phyloP scores from a whole-genome alignment of 2,113 vertebrate species.

The Falco punctatus region DNA sequence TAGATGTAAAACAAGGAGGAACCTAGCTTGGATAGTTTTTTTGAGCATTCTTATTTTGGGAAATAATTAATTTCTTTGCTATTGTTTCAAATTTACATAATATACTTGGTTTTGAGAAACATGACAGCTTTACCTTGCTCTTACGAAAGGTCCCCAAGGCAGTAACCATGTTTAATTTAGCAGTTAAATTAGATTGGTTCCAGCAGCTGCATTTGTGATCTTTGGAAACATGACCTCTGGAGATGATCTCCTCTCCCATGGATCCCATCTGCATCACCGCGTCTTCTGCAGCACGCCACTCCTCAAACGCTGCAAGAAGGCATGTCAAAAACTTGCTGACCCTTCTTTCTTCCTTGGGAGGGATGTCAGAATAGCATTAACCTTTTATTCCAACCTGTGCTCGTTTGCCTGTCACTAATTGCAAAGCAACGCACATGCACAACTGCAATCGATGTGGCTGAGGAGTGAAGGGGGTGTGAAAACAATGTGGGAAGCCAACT shows the following conservation, averaged over 20 bases:
- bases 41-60: background rate
- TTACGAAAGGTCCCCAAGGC: background rate
- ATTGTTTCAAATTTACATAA: background rate
- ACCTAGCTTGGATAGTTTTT: background rate
- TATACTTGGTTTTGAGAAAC: background rate
- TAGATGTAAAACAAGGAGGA: background rate
- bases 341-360: background rate
- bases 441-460: background rate
- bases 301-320: background rate
- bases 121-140: background rate
- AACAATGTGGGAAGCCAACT: background rate
- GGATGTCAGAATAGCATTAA: conserved; percentile 3
- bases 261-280: background rate
- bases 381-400: background rate
- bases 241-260: background rate
- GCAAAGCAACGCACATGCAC: background rate
- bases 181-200: conserved; percentile 27
- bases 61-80: background rate
- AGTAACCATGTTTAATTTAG: conserved; percentile 28
- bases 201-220: background rate
- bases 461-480: background rate
- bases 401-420: background rate
- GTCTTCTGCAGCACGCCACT: background rate
- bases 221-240: background rate
- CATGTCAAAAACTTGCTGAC: background rate